phyloP scores from a whole-genome alignment of 2,797 vertebrate species.

The Rhabdomys pumilio region DNA sequence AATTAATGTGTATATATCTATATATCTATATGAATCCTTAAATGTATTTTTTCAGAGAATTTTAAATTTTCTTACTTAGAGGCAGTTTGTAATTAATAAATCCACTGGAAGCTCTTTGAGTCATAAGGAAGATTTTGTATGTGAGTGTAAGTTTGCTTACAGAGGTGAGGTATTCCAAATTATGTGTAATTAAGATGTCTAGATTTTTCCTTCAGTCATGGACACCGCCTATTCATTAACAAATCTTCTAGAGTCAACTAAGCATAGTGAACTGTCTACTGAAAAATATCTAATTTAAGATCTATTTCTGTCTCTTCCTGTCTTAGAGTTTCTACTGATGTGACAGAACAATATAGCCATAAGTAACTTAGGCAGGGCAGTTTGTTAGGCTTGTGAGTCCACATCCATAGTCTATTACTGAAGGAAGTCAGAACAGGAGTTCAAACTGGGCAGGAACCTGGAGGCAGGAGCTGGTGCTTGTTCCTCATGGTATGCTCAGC shows the following conservation, averaged over 20 bases:
- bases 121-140: neutral
- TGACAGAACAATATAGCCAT: neutral
- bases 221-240: constrained; percentile 2
- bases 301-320: neutral
- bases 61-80: neutral
- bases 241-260: neutral
- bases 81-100: neutral
- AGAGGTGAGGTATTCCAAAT: constrained; percentile 19
- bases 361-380: neutral
- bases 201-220: neutral
- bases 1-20: no score
- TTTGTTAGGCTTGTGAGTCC: neutral
- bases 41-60: constrained; percentile 23
- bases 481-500: no score
- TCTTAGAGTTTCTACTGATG: neutral
- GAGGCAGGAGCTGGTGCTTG: neutral
- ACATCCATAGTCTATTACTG: neutral
- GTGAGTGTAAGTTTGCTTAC: neutral
- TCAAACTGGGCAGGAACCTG: neutral
- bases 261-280: neutral
- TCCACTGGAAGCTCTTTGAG: neutral
- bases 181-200: constrained; percentile 34
- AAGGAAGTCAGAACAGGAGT: neutral
- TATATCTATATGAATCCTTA: neutral
- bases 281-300: neutral